These are phyloP conservation scores for Plutomurus gul DNA, from an alignment of 1,140 invertebrate genomes.

Conservation along the genomic window DNA sequence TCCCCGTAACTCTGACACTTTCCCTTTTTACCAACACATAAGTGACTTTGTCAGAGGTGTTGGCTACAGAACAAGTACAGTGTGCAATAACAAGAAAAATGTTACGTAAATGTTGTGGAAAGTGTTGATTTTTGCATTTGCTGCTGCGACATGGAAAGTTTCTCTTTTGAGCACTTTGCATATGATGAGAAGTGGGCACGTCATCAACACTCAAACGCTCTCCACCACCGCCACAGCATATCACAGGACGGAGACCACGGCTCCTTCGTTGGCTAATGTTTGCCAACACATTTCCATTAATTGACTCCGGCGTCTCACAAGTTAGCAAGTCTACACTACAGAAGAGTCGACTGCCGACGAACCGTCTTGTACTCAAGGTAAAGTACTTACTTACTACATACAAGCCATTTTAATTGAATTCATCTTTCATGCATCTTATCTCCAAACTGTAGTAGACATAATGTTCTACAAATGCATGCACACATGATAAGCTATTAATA, in stretches of 20 bases:
- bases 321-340: slow-evolving; percentile 16
- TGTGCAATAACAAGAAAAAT: too few relatives aligned
- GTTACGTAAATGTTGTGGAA: too few relatives aligned
- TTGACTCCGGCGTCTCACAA: slow-evolving; percentile 19
- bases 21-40: too few relatives aligned
- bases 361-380: not conserved
- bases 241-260: not conserved
- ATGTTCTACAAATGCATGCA: too few relatives aligned
- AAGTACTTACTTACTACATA: not conserved
- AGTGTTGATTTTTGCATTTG: not conserved
- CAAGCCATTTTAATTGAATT: not conserved
- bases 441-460: too few relatives aligned
- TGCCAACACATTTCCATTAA: slow-evolving; percentile 18
- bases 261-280: too few relatives aligned
- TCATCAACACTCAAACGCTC: slow-evolving; percentile 15
- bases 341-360: not conserved
- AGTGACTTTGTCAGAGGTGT: too few relatives aligned
- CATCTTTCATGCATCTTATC: too few relatives aligned
- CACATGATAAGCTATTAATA: too few relatives aligned
- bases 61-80: too few relatives aligned
- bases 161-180: not conserved
- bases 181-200: not conserved
- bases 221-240: too few relatives aligned
- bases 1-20: too few relatives aligned
- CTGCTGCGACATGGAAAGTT: not conserved